Evolutionary conservation across 2,888 invertebrate genomes (phyloP).

Genomic region (Melanotus villosus): DNA sequence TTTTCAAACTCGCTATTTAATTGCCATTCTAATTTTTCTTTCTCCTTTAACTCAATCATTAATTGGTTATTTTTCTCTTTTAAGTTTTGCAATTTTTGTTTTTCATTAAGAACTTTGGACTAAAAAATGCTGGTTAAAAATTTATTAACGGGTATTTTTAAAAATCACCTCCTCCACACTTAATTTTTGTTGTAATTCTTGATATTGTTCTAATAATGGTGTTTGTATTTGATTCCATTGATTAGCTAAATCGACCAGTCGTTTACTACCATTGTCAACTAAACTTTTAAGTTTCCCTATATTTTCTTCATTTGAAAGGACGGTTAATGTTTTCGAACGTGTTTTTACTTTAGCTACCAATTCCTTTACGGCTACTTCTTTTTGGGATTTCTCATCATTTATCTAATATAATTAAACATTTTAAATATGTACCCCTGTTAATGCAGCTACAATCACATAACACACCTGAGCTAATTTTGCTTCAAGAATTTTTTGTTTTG

Average conservation of each 20-base stretch:
- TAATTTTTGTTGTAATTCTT: slow-evolving; percentile 61
- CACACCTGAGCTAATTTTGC: slow-evolving; percentile 41
- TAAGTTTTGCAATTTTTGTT: slow-evolving; percentile 62
- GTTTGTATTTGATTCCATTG: slow-evolving; percentile 83
- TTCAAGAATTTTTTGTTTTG: slow-evolving; percentile 42
- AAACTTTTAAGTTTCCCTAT: slow-evolving; percentile 72
- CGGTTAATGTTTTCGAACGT: slow-evolving; percentile 74
- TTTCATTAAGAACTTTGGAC: slow-evolving; percentile 58
- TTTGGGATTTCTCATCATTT: slow-evolving; percentile 57
- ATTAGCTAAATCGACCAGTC: slow-evolving; percentile 75
- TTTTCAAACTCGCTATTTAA: slow-evolving; percentile 70
- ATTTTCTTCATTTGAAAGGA: slow-evolving; percentile 77
- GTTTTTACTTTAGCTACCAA: slow-evolving; percentile 69
- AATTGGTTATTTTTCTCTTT: slow-evolving; percentile 63
- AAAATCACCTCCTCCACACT: slow-evolving; percentile 66
- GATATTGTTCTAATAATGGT: slow-evolving; percentile 76
- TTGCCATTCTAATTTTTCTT: slow-evolving; percentile 66
- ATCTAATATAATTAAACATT: slow-evolving; percentile 37
- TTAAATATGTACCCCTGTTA: no score
- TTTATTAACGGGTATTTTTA: neutral
- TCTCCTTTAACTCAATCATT: slow-evolving; percentile 64
- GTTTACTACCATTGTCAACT: slow-evolving; percentile 75
- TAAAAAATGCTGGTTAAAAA: slow-evolving; percentile 29
- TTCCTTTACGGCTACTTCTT: slow-evolving; percentile 68
- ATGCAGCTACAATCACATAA: no score